Percentiles rank a stretch among this genome's conserved stretches.
phyloP scores from a whole-genome alignment of 2,797 vertebrate species.

The Harpagifer antarcticus region DNA sequence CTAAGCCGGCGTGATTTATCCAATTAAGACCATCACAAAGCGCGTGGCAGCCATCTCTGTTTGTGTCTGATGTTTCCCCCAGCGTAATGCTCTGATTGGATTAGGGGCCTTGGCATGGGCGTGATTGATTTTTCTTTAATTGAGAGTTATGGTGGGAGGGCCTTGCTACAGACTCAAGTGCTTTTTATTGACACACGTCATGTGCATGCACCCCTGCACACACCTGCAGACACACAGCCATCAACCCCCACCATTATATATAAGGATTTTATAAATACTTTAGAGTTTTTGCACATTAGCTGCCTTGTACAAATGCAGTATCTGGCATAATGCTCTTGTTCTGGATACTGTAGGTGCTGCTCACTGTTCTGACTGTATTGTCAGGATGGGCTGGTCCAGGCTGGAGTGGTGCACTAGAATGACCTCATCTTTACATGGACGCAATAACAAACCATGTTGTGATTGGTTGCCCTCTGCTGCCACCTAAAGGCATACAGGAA shows the following conservation, averaged over 20 bases:
- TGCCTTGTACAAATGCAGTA: constrained; percentile 13
- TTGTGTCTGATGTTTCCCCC: constrained; percentile 55
- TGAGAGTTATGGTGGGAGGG: constrained; percentile 43
- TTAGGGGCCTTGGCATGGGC: constrained; percentile 48
- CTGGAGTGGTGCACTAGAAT: constrained; percentile 74
- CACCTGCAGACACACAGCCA: constrained; percentile 4
- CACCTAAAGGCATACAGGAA: constrained; percentile 64
- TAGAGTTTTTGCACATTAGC: constrained; percentile 25
- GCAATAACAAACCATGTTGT: constrained; percentile 50
- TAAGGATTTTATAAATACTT: constrained; percentile 25
- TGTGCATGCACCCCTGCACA: constrained; percentile 4
- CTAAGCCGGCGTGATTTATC: constrained; percentile 58
- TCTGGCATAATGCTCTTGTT: constrained; percentile 33
- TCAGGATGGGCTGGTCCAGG: constrained; percentile 49
- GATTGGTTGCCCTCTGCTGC: constrained; percentile 70
- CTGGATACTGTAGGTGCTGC: constrained; percentile 39
- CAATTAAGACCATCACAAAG: constrained; percentile 65
- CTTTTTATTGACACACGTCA: constrained; percentile 28
- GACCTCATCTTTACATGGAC: constrained; percentile 75
- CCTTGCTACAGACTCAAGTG: constrained; percentile 12
- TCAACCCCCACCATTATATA: constrained; percentile 3
- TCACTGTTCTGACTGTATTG: constrained; percentile 30
- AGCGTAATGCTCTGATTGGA: constrained; percentile 68
- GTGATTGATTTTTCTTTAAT: constrained; percentile 64
- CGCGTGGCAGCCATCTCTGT: constrained; percentile 47